Conservation (phyloP, 2,888 invertebrate genomes). For the Rhamphomyia laevipes region DNA sequence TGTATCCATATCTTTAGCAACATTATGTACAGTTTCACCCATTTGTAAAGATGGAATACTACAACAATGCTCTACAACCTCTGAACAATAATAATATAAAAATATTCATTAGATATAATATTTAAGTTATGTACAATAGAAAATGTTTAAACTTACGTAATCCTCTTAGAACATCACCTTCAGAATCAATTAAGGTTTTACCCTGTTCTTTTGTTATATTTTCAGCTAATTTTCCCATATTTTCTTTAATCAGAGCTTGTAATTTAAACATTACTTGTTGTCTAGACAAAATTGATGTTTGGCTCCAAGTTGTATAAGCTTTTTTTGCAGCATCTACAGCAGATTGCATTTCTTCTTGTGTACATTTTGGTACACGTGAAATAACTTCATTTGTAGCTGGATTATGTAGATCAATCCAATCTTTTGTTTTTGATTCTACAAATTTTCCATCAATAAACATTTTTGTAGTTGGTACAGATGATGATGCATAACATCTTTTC, state of each 20-base stretch:
- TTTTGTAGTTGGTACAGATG: constrained; percentile 66
- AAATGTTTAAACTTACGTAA: constrained; percentile 62
- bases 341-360: constrained; percentile 74
- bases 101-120: background rate
- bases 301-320: constrained; percentile 72
- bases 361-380: constrained; percentile 80
- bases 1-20: constrained; percentile 93
- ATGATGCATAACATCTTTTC: constrained; percentile 42
- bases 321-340: constrained; percentile 79
- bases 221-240: constrained; percentile 79
- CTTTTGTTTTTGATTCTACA: constrained; percentile 79
- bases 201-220: constrained; percentile 95
- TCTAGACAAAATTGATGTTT: constrained; percentile 80
- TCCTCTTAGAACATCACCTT: constrained; percentile 95
- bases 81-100: constrained; percentile 46
- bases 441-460: constrained; percentile 92
- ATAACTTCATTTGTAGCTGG: constrained; percentile 85
- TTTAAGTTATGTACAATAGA: background rate
- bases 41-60: constrained; percentile 83
- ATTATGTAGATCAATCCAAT: constrained; percentile 93
- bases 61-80: constrained; percentile 95
- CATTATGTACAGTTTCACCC: constrained; percentile 76
- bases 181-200: constrained; percentile 92
- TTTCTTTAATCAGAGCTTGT: constrained; percentile 74
- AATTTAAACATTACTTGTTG: constrained; percentile 87